phyloP scores from a whole-genome alignment of 1,140 invertebrate species.

The Amphibalanus amphitrite region DNA sequence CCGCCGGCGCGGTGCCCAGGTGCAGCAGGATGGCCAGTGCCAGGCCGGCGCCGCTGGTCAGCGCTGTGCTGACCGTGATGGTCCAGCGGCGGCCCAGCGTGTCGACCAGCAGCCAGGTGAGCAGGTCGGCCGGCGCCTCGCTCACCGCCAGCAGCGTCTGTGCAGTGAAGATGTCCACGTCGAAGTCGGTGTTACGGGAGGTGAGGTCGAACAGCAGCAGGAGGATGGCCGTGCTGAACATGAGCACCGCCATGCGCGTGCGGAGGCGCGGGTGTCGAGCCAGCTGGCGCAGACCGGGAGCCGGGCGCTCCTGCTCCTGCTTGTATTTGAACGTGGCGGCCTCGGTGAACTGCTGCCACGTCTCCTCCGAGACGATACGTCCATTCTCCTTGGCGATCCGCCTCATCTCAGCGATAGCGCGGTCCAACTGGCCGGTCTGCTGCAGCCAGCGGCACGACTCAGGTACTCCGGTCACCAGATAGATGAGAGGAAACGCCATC shows the following conservation, averaged over 20 bases:
- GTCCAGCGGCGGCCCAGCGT: slow-evolving; percentile 66
- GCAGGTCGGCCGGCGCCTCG: slow-evolving; percentile 62
- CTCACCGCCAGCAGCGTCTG: slow-evolving; percentile 66
- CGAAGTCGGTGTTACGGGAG: slow-evolving; percentile 22
- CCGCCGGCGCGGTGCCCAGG: too few relatives aligned
- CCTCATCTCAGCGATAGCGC: slow-evolving; percentile 52
- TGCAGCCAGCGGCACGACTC: too few relatives aligned
- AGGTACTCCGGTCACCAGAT: too few relatives aligned
- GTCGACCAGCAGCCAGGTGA: slow-evolving; percentile 58
- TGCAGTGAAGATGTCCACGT: slow-evolving; percentile 58
- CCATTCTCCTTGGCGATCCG: slow-evolving; percentile 64
- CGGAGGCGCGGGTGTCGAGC: too few relatives aligned
- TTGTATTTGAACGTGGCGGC: too few relatives aligned
- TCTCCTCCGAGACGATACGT: slow-evolving; percentile 46
- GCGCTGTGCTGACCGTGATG: slow-evolving; percentile 39
- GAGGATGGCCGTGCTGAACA: slow-evolving; percentile 7
- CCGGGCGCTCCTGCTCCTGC: too few relatives aligned
- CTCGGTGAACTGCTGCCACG: slow-evolving; percentile 54
- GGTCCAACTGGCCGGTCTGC: slow-evolving; percentile 56
- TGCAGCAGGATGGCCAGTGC: not conserved
- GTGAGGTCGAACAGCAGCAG: slow-evolving; percentile 12
- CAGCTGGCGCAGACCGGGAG: too few relatives aligned
- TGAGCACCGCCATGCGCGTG: too few relatives aligned
- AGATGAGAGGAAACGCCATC: too few relatives aligned
- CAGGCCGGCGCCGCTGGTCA: slow-evolving; percentile 2